These are phyloP conservation scores for Neolamprologus hecqui DNA, from an alignment of 2,113 vertebrate species.

Conservation along the genomic window DNA sequence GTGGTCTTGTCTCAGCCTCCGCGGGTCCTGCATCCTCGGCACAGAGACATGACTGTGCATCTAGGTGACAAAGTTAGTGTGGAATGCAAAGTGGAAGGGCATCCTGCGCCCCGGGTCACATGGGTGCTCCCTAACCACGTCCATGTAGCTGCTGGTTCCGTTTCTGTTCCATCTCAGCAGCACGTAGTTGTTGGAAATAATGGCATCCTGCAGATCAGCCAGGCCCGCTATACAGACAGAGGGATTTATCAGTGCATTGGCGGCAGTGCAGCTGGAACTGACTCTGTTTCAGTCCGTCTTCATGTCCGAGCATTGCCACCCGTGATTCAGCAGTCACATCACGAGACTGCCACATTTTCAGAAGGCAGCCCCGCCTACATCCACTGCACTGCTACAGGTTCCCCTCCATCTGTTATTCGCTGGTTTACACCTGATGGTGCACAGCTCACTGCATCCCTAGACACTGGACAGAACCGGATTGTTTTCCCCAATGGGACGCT, in stretches of 20 bases:
- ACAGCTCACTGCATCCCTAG: constrained; percentile 73
- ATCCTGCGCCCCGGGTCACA: constrained; percentile 74
- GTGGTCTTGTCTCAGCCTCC: constrained; percentile 74
- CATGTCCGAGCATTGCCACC: constrained; percentile 76
- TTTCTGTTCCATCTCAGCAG: constrained; percentile 17
- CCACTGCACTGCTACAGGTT: constrained; percentile 78
- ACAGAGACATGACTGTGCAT: constrained; percentile 73
- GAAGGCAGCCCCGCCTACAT: constrained; percentile 72
- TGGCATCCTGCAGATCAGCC: constrained; percentile 74
- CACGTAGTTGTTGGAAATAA: constrained; percentile 70
- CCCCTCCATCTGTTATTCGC: constrained; percentile 71
- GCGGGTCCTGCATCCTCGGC: constrained; percentile 67
- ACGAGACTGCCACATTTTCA: constrained; percentile 73
- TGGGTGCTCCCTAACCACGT: constrained; percentile 82
- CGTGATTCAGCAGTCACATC: constrained; percentile 72
- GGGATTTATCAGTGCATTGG: constrained; percentile 84
- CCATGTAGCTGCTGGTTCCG: constrained; percentile 37
- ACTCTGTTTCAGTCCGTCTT: constrained; percentile 76
- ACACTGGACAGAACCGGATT: constrained; percentile 66
- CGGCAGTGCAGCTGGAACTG: constrained; percentile 78
- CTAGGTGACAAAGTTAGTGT: constrained; percentile 74
- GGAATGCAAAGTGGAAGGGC: constrained; percentile 77
- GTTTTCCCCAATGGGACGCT: constrained; percentile 91
- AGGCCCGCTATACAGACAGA: constrained; percentile 69
- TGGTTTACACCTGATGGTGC: constrained; percentile 79